Conservation (phyloP, 2,888 invertebrate genomes). For the Galeruca laticollis region DNA sequence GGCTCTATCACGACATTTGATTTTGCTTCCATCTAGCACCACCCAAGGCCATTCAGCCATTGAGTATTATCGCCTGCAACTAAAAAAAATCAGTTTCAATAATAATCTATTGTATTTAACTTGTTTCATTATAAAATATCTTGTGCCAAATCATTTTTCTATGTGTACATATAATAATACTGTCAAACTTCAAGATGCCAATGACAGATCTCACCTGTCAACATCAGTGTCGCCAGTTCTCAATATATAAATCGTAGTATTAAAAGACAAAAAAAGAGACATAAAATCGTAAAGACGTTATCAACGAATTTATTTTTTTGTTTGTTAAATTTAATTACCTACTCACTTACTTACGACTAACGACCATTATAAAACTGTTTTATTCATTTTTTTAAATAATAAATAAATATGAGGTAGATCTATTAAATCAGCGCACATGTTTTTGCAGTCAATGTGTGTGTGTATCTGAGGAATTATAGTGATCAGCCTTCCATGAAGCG, state of each 20-base stretch:
- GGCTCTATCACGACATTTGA: slow-evolving; percentile 45
- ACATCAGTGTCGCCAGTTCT: no score
- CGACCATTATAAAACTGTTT: background rate
- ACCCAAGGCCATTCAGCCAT: slow-evolving; percentile 42
- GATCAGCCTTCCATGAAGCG: background rate
- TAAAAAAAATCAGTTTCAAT: slow-evolving; percentile 13
- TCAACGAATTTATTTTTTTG: background rate
- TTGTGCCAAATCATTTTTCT: no score
- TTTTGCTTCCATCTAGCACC: slow-evolving; percentile 51
- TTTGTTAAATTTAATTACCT: background rate
- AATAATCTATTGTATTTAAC: background rate
- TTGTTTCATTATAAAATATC: background rate
- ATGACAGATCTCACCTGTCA: no score
- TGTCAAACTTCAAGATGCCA: no score
- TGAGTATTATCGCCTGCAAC: slow-evolving; percentile 48
- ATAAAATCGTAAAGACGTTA: no score
- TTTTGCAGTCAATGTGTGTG: background rate
- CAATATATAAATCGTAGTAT: no score
- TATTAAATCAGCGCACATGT: background rate
- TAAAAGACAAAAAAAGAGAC: no score
- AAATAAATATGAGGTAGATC: background rate
- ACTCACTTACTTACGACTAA: background rate
- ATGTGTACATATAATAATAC: no score
- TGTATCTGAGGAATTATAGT: background rate
- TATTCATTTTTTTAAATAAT: background rate